A percentile compares a stretch with the other conserved stretches of the same genome.
Conservation (phyloP, 2,888 invertebrate species). For the Germaria angustata region DNA sequence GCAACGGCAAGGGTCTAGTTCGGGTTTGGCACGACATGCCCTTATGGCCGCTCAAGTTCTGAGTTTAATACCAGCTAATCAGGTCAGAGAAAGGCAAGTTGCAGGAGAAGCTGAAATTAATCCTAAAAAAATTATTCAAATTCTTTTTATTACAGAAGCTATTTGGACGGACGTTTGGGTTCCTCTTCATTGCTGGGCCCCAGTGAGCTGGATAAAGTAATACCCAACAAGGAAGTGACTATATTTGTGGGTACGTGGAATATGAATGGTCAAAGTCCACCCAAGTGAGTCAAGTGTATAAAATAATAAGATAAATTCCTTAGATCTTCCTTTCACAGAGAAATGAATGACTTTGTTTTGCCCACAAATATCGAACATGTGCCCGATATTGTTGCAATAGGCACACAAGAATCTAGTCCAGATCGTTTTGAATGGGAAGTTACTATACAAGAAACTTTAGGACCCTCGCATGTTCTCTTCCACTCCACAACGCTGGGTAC, state of each 20-base stretch:
- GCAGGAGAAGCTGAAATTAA: neutral
- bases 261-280: slow-evolving; percentile 94
- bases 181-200: slow-evolving; percentile 91
- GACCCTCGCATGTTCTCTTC: slow-evolving; percentile 94
- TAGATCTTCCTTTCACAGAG: slow-evolving; percentile 84
- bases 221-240: slow-evolving; percentile 91
- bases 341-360: slow-evolving; percentile 93
- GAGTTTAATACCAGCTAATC: slow-evolving; percentile 90
- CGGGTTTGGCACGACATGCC: slow-evolving; percentile 84
- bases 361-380: slow-evolving; percentile 91
- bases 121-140: neutral
- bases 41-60: slow-evolving; percentile 89
- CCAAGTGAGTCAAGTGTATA: slow-evolving; percentile 83
- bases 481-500: slow-evolving; percentile 93
- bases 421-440: slow-evolving; percentile 94
- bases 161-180: slow-evolving; percentile 88
- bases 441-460: slow-evolving; percentile 94
- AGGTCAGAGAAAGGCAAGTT: slow-evolving; percentile 87
- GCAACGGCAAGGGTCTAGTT: slow-evolving; percentile 72
- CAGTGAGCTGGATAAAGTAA: slow-evolving; percentile 90
- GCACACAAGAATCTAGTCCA: slow-evolving; percentile 95
- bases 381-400: slow-evolving; percentile 94
- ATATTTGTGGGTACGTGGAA: slow-evolving; percentile 98
- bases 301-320: too few relatives aligned
- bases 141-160: slow-evolving; percentile 82